Evolutionary conservation across 2,113 vertebrate species (phyloP).

Genomic region (Platichthys flesus): DNA sequence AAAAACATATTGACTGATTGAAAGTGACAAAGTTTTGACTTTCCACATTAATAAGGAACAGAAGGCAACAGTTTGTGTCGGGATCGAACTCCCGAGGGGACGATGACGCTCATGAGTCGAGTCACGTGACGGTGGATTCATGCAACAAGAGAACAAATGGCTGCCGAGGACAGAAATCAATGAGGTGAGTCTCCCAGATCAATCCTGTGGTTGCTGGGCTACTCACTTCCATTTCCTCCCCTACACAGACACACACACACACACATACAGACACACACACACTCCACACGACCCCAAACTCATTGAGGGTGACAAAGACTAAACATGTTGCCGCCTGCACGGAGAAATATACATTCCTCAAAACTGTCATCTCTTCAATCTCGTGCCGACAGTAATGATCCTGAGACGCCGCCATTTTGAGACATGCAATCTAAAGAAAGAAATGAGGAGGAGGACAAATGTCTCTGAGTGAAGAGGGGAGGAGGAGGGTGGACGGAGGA

Average conservation of each 20-base stretch:
- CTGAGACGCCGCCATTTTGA: conserved; percentile 63
- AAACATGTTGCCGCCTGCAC: conserved; percentile 58
- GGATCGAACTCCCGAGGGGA: background rate
- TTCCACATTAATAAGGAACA: background rate
- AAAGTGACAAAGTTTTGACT: no score
- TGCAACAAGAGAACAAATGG: conserved; percentile 62
- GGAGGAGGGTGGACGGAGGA: background rate
- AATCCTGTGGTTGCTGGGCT: conserved; percentile 46
- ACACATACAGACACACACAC: conserved; percentile 6
- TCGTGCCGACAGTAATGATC: conserved; percentile 71
- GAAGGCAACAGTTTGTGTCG: background rate
- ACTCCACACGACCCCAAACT: conserved; percentile 38
- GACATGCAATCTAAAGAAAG: conserved; percentile 69
- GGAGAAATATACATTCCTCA: conserved; percentile 67
- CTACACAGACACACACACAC: conserved; percentile 11
- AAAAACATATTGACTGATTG: no score
- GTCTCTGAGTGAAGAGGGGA: conserved; percentile 24
- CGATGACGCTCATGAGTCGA: conserved; percentile 24
- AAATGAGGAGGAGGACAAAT: conserved; percentile 55
- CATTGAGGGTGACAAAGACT: conserved; percentile 72
- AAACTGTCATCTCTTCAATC: conserved; percentile 73
- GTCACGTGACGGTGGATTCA: conserved; percentile 48
- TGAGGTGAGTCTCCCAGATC: conserved; percentile 62
- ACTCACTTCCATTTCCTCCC: conserved; percentile 42
- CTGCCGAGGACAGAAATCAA: conserved; percentile 61